Evolutionary conservation across 2,888 invertebrate species (phyloP).

Genomic region (Cheilosia grossa): DNA sequence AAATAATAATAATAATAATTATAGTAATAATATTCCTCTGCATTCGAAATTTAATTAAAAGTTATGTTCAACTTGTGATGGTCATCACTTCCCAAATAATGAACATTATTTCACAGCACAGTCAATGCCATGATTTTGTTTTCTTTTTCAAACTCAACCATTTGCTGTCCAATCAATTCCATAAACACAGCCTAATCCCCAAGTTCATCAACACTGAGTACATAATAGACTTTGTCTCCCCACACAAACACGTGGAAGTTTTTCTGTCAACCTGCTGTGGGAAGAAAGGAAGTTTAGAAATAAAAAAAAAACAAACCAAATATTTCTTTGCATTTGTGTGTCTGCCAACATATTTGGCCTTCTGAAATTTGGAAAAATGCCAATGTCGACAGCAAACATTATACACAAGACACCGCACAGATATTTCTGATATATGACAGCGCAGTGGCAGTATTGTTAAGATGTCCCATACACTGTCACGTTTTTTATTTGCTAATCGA

Average conservation of each 20-base stretch:
- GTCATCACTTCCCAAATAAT: too few species aligned
- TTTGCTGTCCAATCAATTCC: neutral
- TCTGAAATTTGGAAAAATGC: slow-evolving; percentile 55
- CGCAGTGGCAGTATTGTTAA: slow-evolving; percentile 14
- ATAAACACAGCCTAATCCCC: slow-evolving; percentile 12
- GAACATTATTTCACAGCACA: neutral
- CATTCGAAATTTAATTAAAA: too few species aligned
- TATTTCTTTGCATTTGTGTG: slow-evolving; percentile 40
- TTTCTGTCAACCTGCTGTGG: slow-evolving; percentile 19
- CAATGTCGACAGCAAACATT: slow-evolving; percentile 31
- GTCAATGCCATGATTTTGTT: neutral
- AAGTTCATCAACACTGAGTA: slow-evolving; percentile 13
- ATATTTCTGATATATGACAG: slow-evolving; percentile 5
- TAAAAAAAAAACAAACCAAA: neutral
- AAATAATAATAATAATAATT: too few species aligned
- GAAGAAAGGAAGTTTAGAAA: neutral
- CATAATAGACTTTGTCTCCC: neutral
- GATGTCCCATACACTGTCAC: slow-evolving; percentile 5
- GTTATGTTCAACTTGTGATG: too few species aligned
- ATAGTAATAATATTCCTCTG: too few species aligned
- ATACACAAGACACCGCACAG: slow-evolving; percentile 4
- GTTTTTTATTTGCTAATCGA: slow-evolving; percentile 38
- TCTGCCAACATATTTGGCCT: slow-evolving; percentile 61
- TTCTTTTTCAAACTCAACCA: neutral
- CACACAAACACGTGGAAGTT: slow-evolving; percentile 23